These are phyloP conservation scores for Yponomeuta evonymella DNA, from an alignment of 2,888 invertebrate genomes.

Conservation along the genomic window DNA sequence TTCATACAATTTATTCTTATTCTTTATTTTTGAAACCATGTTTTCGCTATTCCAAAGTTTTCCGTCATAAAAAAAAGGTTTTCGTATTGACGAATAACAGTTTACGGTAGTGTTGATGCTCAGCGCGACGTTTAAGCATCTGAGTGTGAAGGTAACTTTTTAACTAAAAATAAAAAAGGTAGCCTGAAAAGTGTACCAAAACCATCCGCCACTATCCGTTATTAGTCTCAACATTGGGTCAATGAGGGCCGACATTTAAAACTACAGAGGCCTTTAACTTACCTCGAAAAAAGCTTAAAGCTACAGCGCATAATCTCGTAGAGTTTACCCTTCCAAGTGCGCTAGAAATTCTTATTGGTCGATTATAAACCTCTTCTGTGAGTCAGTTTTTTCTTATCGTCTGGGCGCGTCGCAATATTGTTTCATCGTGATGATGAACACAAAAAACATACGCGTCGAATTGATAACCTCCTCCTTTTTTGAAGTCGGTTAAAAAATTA, in stretches of 20 bases:
- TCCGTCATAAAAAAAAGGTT: too few relatives aligned
- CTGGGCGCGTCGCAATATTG: background rate
- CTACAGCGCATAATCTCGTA: background rate
- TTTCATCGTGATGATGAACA: background rate
- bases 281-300: background rate
- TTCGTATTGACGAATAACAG: too few relatives aligned
- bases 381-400: background rate
- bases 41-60: too few relatives aligned
- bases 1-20: too few relatives aligned
- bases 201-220: background rate
- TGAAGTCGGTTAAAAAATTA: too few relatives aligned
- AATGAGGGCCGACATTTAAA: background rate
- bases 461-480: too few relatives aligned
- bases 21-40: too few relatives aligned
- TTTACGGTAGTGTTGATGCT: too few relatives aligned
- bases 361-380: background rate
- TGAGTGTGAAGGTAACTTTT: too few relatives aligned
- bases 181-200: background rate
- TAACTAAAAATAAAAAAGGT: too few relatives aligned
- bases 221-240: background rate
- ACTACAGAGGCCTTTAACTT: background rate
- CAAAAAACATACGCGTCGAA: too few relatives aligned
- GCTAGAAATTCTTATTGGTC: background rate
- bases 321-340: background rate
- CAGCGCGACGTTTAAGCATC: too few relatives aligned